Conservation (phyloP, 2,888 invertebrate genomes). For the Nephrocerus scutellatus region DNA sequence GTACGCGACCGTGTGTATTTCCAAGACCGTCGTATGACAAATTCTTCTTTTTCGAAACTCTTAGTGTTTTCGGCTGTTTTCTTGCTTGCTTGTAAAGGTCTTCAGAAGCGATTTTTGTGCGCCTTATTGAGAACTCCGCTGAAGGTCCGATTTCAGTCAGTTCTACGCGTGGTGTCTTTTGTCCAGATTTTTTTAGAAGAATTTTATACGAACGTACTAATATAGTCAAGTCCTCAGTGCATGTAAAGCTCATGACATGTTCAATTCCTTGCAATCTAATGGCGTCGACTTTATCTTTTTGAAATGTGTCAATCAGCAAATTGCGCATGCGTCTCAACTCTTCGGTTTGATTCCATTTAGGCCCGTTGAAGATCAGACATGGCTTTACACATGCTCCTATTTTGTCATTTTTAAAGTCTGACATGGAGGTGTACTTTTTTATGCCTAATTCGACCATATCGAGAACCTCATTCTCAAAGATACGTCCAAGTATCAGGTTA, state of each 20-base stretch:
- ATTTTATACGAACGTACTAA: constrained; percentile 74
- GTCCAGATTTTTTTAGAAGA: constrained; percentile 83
- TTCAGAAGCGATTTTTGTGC: constrained; percentile 82
- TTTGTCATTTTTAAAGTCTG: constrained; percentile 72
- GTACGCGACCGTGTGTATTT: constrained; percentile 82
- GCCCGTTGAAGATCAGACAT: constrained; percentile 84
- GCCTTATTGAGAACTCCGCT: constrained; percentile 75
- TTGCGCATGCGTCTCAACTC: constrained; percentile 80
- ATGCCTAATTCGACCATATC: constrained; percentile 97
- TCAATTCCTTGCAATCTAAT: constrained; percentile 89
- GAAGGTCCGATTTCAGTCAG: constrained; percentile 70
- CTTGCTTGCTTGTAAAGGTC: constrained; percentile 80
- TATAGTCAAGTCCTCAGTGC: constrained; percentile 68
- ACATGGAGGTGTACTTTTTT: constrained; percentile 70
- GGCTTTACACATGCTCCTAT: constrained; percentile 80
- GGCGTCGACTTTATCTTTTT: constrained; percentile 55
- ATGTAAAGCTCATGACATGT: constrained; percentile 85
- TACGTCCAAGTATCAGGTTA: constrained; percentile 81
- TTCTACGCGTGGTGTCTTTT: constrained; percentile 82
- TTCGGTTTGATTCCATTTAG: constrained; percentile 75
- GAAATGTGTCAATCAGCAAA: constrained; percentile 86
- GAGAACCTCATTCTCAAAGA: constrained; percentile 80
- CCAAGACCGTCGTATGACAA: constrained; percentile 81
- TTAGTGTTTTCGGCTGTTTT: constrained; percentile 70
- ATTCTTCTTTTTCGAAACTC: constrained; percentile 83